These are phyloP conservation scores for Patella caerulea DNA, from an alignment of 2,888 invertebrate species.

Conservation along the genomic window DNA sequence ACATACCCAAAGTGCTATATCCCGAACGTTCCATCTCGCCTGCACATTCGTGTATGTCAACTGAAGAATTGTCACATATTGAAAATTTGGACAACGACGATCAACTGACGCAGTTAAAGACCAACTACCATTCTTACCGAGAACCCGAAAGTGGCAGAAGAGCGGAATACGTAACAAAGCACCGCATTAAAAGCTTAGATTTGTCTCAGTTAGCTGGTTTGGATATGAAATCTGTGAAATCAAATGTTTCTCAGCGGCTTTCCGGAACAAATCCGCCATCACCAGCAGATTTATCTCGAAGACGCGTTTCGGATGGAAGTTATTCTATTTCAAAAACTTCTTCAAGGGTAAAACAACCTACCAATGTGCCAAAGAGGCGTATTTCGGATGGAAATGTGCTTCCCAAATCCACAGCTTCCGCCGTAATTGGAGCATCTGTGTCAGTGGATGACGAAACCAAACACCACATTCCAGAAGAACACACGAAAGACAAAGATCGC, in stretches of 20 bases:
- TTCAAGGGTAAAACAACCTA: background rate
- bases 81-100: background rate
- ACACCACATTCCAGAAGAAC: background rate
- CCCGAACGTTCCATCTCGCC: background rate
- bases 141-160: background rate
- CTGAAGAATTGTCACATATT: background rate
- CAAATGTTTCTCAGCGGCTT: constrained; percentile 29
- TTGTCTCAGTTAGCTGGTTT: constrained; percentile 14
- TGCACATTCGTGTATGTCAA: background rate
- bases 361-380: background rate
- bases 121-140: background rate
- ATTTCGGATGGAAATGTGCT: background rate
- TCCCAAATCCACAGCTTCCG: background rate
- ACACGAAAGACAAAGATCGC: background rate
- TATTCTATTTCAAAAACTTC: background rate
- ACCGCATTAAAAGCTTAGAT: constrained; percentile 9
- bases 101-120: background rate
- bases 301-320: background rate
- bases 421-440: background rate
- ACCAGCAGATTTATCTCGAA: background rate
- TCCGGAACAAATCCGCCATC: constrained; percentile 6
- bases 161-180: background rate
- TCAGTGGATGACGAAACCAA: background rate
- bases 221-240: constrained; percentile 21
- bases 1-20: background rate